phyloP scores from a whole-genome alignment of 2,797 vertebrate genomes.

The Eidolon dupreanum region DNA sequence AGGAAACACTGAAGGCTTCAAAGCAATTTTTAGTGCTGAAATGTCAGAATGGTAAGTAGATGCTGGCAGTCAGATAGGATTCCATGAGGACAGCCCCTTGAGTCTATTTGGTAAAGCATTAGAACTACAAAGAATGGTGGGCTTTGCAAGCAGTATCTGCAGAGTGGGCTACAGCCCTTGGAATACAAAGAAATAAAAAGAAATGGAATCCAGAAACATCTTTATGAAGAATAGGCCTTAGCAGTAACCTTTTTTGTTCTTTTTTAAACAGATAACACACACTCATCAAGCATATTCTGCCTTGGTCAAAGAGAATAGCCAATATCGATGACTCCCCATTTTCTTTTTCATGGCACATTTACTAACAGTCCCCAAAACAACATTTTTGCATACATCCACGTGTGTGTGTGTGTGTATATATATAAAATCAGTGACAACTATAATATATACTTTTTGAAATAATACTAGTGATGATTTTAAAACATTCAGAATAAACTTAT shows the following conservation, averaged over 20 bases:
- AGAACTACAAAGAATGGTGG: neutral
- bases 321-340: neutral
- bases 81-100: neutral
- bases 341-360: neutral
- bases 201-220: neutral
- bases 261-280: neutral
- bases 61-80: neutral
- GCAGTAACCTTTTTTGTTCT: neutral
- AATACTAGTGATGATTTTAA: neutral
- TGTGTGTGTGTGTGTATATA: neutral
- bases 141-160: neutral
- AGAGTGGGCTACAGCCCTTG: neutral
- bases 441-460: slow-evolving; percentile 9
- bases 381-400: neutral
- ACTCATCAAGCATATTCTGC: neutral
- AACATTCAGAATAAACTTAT: neutral
- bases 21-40: slow-evolving; percentile 38
- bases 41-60: slow-evolving; percentile 39
- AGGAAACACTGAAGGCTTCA: slow-evolving; percentile 9
- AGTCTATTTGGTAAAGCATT: slow-evolving; percentile 13
- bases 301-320: neutral
- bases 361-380: neutral
- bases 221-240: neutral
- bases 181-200: slow-evolving; percentile 14
- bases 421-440: neutral